Percentiles rank a stretch among this genome's conserved stretches.
Conservation (phyloP, 2,888 invertebrate genomes). For the Drosophila vallismaia region DNA sequence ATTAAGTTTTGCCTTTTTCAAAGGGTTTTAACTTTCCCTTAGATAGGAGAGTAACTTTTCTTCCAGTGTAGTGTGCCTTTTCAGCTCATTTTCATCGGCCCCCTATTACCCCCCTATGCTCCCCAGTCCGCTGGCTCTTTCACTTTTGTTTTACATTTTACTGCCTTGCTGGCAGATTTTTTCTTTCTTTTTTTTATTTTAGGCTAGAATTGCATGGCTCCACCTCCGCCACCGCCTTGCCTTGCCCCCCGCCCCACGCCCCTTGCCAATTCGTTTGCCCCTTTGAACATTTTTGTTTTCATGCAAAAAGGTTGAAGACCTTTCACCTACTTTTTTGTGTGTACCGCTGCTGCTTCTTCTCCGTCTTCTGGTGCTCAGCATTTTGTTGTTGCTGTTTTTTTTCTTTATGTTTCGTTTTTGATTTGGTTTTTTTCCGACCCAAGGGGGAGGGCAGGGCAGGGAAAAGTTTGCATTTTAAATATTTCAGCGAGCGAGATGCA, state of each 20-base stretch:
- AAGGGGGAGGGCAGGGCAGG: neutral
- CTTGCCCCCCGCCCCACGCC: neutral
- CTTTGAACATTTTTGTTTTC: constrained; percentile 72
- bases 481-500: constrained; percentile 30
- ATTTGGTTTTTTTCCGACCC: neutral
- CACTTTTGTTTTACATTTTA: constrained; percentile 61
- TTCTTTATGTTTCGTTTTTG: constrained; percentile 25
- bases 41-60: neutral
- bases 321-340: constrained; percentile 81
- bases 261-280: constrained; percentile 14
- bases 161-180: constrained; percentile 47
- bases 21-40: no score
- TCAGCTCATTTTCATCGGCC: constrained; percentile 6
- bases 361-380: constrained; percentile 13
- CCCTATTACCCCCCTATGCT: neutral
- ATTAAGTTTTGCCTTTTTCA: no score
- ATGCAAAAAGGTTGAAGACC: constrained; percentile 80
- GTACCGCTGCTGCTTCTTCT: constrained; percentile 30
- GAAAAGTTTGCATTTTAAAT: constrained; percentile 39
- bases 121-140: constrained; percentile 49
- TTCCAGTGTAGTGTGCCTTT: neutral
- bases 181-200: constrained; percentile 27
- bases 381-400: constrained; percentile 49
- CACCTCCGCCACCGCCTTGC: neutral
- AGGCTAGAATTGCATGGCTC: constrained; percentile 46